Evolutionary conservation across 2,888 invertebrate species (phyloP), one percentile per base, ranked within the genome.

Genomic region (Syrista parreyssii): DNA sequence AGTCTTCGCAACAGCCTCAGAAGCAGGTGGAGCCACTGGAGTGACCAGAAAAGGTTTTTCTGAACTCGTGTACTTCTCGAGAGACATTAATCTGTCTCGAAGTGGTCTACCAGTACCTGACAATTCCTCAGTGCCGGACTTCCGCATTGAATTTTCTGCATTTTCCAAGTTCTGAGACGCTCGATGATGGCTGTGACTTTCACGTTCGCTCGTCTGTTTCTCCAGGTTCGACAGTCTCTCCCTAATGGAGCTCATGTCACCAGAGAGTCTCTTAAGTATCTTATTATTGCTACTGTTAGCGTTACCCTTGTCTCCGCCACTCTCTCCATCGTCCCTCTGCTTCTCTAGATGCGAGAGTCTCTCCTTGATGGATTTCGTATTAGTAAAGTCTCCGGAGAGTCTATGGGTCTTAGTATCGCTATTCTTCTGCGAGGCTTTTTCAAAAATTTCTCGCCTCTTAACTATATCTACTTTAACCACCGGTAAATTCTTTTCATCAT

Each of bases 381-480:
- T 94, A 34, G 93, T 92, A 82, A 95, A 94, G 86, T 95, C 95
- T 90, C 94, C 93, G 85, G 94, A 94, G 81, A 94, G 92, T 87
- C 93, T 69, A 76, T 79, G 85, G 34, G 80, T 78, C 74, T 79
- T 82, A 12, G 84, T 85, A 15, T 80, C 78, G 80, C 75, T 86
- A 68, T 85, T 87, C 76, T 89, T 90, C 69, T 90, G 89, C 76
- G 91, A 90, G 85, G 95, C 95, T 84, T 94, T 94, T 91, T 97
- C 97, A 86, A 97, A 97, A 80, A 97, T 94, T 91, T 96, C 96
- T 85, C 96, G 95, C 84, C 97, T 93, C 92, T 97, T 96, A 79
- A 95, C 94, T 83, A 97, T 95, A 89, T 97, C 95, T 34, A 97
- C 95, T 93, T 96, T 97, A 12, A 92, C 91, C 3, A 90, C 82